Base-by-base conservation (phyloP, 2,113 vertebrate genomes). In the Lampris megalopsis region DNA sequence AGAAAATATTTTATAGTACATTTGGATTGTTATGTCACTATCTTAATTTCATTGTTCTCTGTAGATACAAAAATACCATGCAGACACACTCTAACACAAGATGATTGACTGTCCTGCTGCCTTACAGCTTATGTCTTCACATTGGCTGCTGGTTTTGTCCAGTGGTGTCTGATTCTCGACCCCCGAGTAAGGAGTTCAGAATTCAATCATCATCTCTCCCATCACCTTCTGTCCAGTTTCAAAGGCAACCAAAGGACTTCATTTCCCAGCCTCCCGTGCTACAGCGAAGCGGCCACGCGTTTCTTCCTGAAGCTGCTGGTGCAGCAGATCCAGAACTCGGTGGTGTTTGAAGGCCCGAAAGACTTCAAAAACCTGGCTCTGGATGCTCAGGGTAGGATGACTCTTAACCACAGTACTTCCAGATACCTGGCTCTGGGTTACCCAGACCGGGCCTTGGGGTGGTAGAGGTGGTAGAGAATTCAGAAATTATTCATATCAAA, bases 331-430 rank as follows among this genome's bases (percentile, higher is more conserved):
- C 88, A 92, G 75, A 85, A 81, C 62, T 93, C 76, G 0, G 75
- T 61, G 10, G 56, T 94, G 71, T 95, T 95, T 7, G 92, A 92
- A 67, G 94, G 94, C 58, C 91, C 92, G 1, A 71, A 81, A 0
- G 82, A 88, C 38, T 75, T 24, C 65, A 94, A 92, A 59, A 94
- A 93, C 71, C 74, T 95, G 87, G 78, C 86, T 0, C 85, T 95
- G 56, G 80, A 92, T 63, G 86, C 90, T 1, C 84, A 86, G 75
- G 94, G 94, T 94, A 80, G 0, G 2, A 10, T 24, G 24, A 24
- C 24, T 10, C 42, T 9, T 38, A 2, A 43, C 7, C 8, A 35
- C 11, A 38, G 37, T 42, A 10, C 13, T n/a, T n/a, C 40, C 45
- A 8, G 13, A 2, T 9, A 59, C 9, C 56, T 24, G 24, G 38